Evolutionary conservation across 1,140 invertebrate genomes (phyloP).

Genomic region (Drosophila tani): DNA sequence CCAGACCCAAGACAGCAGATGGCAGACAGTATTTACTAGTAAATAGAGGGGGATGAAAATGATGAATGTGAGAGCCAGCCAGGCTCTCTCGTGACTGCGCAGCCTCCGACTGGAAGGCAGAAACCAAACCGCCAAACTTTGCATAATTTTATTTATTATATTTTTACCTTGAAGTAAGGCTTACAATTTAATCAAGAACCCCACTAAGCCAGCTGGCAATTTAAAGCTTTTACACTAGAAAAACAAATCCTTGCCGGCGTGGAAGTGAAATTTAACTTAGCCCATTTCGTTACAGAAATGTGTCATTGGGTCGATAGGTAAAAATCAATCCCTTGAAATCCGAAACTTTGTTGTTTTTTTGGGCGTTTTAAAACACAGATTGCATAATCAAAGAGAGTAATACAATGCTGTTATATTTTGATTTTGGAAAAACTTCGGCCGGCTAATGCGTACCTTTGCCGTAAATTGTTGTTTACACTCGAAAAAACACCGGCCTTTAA

Average conservation of each 20-base stretch:
- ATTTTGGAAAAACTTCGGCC: no score
- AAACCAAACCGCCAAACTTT: slow-evolving; percentile 23
- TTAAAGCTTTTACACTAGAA: no score
- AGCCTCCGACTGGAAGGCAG: slow-evolving; percentile 25
- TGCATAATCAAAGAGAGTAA: not conserved
- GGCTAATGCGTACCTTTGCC: no score
- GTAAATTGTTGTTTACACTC: no score
- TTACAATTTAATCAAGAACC: not conserved
- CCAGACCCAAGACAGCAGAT: slow-evolving; percentile 25
- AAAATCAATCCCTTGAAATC: slow-evolving; percentile 4
- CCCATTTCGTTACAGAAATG: not conserved
- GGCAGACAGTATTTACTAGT: slow-evolving; percentile 34
- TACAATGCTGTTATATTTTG: no score
- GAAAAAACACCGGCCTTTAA: no score
- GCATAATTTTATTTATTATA: slow-evolving; percentile 18
- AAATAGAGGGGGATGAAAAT: slow-evolving; percentile 37
- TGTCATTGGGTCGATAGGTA: slow-evolving; percentile 7
- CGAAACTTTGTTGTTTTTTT: not conserved
- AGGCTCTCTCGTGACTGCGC: slow-evolving; percentile 27
- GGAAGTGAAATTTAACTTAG: not conserved
- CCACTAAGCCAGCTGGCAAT: not conserved
- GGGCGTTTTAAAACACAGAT: no score
- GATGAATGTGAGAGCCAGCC: slow-evolving; percentile 24
- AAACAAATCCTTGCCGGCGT: not conserved
- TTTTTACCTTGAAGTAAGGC: slow-evolving; percentile 9